Evolutionary conservation across 2,888 invertebrate species (phyloP), one percentile per base, ranked within the genome.

Genomic region (Ischnus inquisitorius): DNA sequence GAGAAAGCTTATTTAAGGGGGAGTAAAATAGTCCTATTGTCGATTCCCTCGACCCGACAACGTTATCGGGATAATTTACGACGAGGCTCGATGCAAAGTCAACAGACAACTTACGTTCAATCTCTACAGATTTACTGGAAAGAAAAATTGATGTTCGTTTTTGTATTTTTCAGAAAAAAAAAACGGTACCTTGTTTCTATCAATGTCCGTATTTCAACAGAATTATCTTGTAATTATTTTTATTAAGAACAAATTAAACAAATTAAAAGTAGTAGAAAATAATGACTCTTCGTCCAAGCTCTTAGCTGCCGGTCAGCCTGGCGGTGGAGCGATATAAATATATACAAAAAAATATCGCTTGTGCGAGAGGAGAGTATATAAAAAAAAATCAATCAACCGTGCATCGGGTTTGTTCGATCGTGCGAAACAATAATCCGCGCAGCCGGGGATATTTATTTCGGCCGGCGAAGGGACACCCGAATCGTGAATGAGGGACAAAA

Each of bases 391-490:
- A 75, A 80, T 80, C 68, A 80, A 41, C 68, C 69, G 60, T 68
- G 62, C 48, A 75, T 69, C 34, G 62, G 41, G 43, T 51, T 76
- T 62, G 64, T 8, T 43, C 43, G 76, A 67, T 67, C 79, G 75
- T 67, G 46, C 57, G 78, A 83, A 79, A 82, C 79, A 79, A 85
- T 85, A 85, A 85, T 85, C 79, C 72, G 28, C 28, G 60, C 60
- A 43, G 62, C 57, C 71, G 51, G 69, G 69, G 78, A 84, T 85
- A 85, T 85, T 85, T 84, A 79, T 84, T 84, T 78, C 78, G 46
- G 28, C 28, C 65, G 16, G 12, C 64, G 16, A 12, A 43, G 34
- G 25, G n/a, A 28, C 57, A 12, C 19, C 1, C 46, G 41, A 34
- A 34, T 48, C 10, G 8, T n/a, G 4, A 28, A 57, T 14, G 1